Base-by-base conservation (phyloP, 2,888 invertebrate genomes). In the Monochamus alternatus region DNA sequence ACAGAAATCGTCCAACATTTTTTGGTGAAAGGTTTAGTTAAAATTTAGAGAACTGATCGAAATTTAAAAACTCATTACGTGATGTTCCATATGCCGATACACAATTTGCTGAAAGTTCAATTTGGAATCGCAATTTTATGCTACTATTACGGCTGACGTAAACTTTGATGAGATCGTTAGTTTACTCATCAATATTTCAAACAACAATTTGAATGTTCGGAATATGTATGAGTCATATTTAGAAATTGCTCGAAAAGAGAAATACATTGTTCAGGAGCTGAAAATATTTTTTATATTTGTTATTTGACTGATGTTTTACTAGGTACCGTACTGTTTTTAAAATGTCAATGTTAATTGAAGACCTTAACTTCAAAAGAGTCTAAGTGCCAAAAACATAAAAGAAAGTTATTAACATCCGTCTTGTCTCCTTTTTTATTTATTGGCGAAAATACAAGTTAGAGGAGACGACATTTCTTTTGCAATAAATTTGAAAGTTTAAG, bases 111-210 rank as follows among this genome's bases (percentile, higher is more conserved):
- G 47, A 51, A 60, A 65, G 51, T 65, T 65, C 51, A 31, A 64
- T 65, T 32, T 59, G 22, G 32, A 69, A 64, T 65, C 52, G 59
- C 73, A 73, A 73, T 73, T 73, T 73, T 65, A 73, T 73, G 43
- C 43, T 7, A 65, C 38, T 65, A 43, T 43, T 58, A 51, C 10
- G 32, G 38, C 14, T 43, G 51, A 55, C n/a, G 47, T 51, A 65
- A 65, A 65, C 65, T 73, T 73, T 73, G 59, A 65, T 65, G 73
- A 38, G 43, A 51, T 14, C 55, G 59, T 65, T 58, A 47, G 65
- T 55, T 58, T 51, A 47, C 12, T 47, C 60, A 59, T 58, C 30
- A 63, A 73, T 73, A 65, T 73, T 63, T 58, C 47, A 59, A 69
- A 60, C n/a, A 59, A 30, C 10, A 60, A 38, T 55, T 31, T 31